These are phyloP conservation scores for Tragulus kanchil DNA, from an alignment of 2,113 vertebrate species.

Conservation along the genomic window DNA sequence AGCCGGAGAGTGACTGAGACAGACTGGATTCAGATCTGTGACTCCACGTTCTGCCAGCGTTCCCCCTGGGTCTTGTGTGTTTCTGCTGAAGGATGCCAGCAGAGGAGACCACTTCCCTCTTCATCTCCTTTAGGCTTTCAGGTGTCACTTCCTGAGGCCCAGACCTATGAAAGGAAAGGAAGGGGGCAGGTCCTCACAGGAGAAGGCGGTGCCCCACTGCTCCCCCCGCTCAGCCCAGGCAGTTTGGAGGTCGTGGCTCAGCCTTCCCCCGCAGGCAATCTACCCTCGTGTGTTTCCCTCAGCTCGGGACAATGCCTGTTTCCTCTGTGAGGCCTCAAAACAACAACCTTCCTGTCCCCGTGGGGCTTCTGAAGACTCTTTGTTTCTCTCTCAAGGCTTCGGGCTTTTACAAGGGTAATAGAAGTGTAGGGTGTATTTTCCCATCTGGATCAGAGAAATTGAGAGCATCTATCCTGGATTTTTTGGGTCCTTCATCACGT, in stretches of 20 bases:
- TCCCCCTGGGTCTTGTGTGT: too few species aligned
- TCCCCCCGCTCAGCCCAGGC: background rate
- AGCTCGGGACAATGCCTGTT: accelerated
- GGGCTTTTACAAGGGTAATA: background rate
- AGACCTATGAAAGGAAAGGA: background rate
- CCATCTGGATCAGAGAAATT: background rate
- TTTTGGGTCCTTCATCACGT: background rate
- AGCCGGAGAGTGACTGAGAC: background rate
- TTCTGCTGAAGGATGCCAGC: background rate
- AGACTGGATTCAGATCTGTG: background rate
- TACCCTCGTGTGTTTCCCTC: background rate
- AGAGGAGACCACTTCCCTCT: background rate
- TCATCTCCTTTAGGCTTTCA: background rate
- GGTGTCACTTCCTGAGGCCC: background rate
- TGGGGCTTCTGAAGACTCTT: background rate
- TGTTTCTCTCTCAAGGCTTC: background rate
- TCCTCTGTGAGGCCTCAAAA: too few species aligned
- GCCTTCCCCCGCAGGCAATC: accelerated
- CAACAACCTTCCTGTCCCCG: background rate
- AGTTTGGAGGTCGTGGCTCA: accelerated
- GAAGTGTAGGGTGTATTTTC: background rate
- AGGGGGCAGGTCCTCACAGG: background rate
- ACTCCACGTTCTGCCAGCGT: background rate
- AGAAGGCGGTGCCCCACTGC: background rate
- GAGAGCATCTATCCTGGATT: background rate